Base-by-base conservation (phyloP, 2,113 vertebrate species). In the Labrus mixtus region DNA sequence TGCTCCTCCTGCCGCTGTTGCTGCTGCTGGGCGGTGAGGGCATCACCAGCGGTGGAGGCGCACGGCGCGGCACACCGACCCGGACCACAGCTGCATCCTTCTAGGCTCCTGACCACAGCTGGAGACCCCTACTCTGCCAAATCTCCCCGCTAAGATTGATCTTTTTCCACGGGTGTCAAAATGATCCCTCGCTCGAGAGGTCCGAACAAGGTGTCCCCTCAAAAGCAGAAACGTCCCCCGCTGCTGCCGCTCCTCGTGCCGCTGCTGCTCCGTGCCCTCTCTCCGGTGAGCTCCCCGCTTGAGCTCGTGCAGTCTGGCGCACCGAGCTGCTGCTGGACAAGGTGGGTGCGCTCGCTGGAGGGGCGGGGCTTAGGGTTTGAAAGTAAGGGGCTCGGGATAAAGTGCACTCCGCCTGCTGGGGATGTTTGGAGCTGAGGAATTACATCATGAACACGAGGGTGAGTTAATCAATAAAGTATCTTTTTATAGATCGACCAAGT, bases 321-420 rank as follows among this genome's bases (percentile, higher is more conserved):
- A 87, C 82, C 79, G 87, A 86, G 41, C 79, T 8, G 83, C 57
- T 72, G 78, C 25, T 57, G 89, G 85, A 86, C 78, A 70, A 80
- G 90, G 88, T 91, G 91, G 86, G 90, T 84, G 85, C 67, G 75
- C 79, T 92, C 53, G 89, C 59, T 78, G 89, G 87, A 92, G 84
- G 86, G 94, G 94, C 91, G 94, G 93, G 76, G 93, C 86, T 78
- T 83, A 25, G 62, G 33, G 17, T 87, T 87, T 81, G 22, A 82
- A 78, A 85, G 8, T 76, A 85, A 94, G 91, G 93, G 93, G 86
- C 83, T 88, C 73, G 65, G 76, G 82, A 65, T 78, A 93, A 94
- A 93, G 74, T 88, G 54, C 74, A 83, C 41, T 57, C 70, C 77
- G 73, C 79, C 79, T 66, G 79, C 55, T 65, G 84, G 62, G 78